phyloP scores from a whole-genome alignment of 2,888 invertebrate species.

The Seira musarum region DNA sequence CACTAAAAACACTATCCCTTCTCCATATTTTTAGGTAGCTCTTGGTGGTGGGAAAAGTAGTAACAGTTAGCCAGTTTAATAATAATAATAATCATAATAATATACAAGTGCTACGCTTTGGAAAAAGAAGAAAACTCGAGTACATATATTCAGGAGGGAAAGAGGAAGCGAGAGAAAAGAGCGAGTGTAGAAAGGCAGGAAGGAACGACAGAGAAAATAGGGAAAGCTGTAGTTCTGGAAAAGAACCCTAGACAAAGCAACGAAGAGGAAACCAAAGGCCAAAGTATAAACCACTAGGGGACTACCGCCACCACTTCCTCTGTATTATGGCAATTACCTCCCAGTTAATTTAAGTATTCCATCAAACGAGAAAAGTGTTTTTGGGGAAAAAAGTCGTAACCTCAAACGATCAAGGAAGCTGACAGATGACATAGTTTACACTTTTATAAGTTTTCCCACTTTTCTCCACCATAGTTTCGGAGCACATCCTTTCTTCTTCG shows the following conservation, averaged over 20 bases:
- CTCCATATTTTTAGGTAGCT: constrained; percentile 16
- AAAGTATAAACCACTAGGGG: constrained; percentile 56
- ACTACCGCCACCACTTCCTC: constrained; percentile 56
- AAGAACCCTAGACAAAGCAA: constrained; percentile 13
- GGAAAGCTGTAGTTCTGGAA: not conserved
- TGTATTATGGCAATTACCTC: constrained; percentile 61
- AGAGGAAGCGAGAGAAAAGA: constrained; percentile 19
- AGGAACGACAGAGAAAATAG: constrained; percentile 29
- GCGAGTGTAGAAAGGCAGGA: constrained; percentile 5
- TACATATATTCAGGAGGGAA: constrained; percentile 4
- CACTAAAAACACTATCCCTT: not conserved
- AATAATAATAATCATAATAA: constrained; percentile 54
- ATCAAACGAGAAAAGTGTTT: constrained; percentile 57
- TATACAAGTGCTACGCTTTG: constrained; percentile 36
- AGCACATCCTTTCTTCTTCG: not conserved
- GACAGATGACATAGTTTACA: constrained; percentile 56
- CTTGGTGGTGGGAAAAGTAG: constrained; percentile 8
- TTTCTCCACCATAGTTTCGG: not conserved
- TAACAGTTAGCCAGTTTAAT: constrained; percentile 41
- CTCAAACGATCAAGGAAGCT: constrained; percentile 57
- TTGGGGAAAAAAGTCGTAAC: constrained; percentile 49
- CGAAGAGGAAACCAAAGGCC: constrained; percentile 50
- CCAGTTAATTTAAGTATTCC: constrained; percentile 61
- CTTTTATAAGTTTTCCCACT: constrained; percentile 23
- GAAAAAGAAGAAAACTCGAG: constrained; percentile 22